Evolutionary conservation across 2,888 invertebrate species (phyloP).

Genomic region (Agrochola litura): DNA sequence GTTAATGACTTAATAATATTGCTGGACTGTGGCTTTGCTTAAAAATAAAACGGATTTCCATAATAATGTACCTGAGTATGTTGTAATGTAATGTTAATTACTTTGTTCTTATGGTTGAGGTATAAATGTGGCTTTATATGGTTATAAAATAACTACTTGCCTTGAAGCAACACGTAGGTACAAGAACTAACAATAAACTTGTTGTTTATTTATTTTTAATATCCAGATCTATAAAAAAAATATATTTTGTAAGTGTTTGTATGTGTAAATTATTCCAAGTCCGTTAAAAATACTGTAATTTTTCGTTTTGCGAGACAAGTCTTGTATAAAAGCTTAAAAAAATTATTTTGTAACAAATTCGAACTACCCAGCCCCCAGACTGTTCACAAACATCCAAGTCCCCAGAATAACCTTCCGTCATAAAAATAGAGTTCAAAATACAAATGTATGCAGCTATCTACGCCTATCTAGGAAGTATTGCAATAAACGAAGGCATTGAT

Average conservation of each 20-base stretch:
- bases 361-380: too few species aligned
- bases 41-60: slow-evolving; percentile 50
- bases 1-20: slow-evolving; percentile 57
- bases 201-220: slow-evolving; percentile 21
- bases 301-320: not conserved
- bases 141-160: slow-evolving; percentile 45
- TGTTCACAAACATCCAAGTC: not conserved
- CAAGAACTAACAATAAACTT: slow-evolving; percentile 33
- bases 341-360: too few species aligned
- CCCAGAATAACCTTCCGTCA: not conserved
- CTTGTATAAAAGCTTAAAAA: not conserved
- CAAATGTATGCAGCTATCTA: slow-evolving; percentile 25
- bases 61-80: slow-evolving; percentile 41
- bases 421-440: slow-evolving; percentile 11
- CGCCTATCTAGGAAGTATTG: slow-evolving; percentile 54
- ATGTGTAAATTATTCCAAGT: not conserved
- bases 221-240: not conserved
- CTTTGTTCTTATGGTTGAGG: slow-evolving; percentile 54
- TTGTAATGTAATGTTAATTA: slow-evolving; percentile 54
- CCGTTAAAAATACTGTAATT: too few species aligned
- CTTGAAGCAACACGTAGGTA: slow-evolving; percentile 31
- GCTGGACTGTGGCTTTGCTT: slow-evolving; percentile 32
- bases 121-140: slow-evolving; percentile 37
- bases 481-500: slow-evolving; percentile 55
- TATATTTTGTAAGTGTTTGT: not conserved